Percentiles rank a stretch among this genome's conserved stretches.
phyloP scores from a whole-genome alignment of 2,797 vertebrate genomes.

The Varecia variegata region DNA sequence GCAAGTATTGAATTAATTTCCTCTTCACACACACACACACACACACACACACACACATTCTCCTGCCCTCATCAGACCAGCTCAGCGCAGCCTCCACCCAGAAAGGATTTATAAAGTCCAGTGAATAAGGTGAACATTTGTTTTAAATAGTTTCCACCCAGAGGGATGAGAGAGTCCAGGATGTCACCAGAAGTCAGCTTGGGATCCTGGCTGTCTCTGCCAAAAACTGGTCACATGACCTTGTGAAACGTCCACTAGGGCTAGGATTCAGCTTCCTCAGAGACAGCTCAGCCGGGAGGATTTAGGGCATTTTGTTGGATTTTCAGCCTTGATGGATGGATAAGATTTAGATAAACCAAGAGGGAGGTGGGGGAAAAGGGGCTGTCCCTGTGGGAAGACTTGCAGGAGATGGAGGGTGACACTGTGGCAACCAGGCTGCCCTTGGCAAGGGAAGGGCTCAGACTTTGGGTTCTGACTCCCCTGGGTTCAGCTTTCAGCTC shows the following conservation, averaged over 20 bases:
- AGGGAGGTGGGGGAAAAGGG: background rate
- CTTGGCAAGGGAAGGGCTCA: no score
- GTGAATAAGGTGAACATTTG: background rate
- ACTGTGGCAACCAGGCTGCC: rapidly evolving
- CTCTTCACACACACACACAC: background rate
- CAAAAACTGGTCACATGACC: background rate
- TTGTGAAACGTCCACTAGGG: background rate
- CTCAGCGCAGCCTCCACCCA: background rate
- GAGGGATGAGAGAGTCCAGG: background rate
- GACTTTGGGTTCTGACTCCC: background rate
- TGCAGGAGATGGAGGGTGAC: background rate
- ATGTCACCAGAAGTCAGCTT: background rate
- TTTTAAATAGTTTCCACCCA: background rate
- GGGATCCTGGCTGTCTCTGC: background rate
- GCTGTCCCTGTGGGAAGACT: rapidly evolving
- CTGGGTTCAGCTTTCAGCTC: background rate
- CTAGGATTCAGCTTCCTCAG: background rate
- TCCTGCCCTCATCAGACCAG: background rate
- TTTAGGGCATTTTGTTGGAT: background rate
- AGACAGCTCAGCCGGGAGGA: background rate
- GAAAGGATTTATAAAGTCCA: background rate
- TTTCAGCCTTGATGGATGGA: background rate
- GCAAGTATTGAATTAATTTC: background rate
- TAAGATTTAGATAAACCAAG: background rate
- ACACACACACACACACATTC: background rate